Percentiles rank a stretch among this genome's conserved stretches.
Conservation (phyloP, 2,797 vertebrate genomes). For the Megalops cyprinoides region DNA sequence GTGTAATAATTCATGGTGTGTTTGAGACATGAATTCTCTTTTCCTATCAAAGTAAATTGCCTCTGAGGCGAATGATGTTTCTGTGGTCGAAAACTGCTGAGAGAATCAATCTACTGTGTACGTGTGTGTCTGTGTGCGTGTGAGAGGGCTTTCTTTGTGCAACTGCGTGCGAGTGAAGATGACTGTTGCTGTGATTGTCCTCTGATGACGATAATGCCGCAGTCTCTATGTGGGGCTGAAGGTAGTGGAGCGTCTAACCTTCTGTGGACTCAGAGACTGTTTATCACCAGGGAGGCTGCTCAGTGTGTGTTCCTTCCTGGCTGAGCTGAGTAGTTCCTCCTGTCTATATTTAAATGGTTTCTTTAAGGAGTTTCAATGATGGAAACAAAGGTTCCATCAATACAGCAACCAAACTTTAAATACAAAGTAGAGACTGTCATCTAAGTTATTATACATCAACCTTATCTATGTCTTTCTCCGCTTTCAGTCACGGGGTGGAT, state of each 20-base stretch:
- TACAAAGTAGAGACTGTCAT: too few species aligned
- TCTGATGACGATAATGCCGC: not conserved
- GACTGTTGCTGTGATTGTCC: constrained; percentile 30
- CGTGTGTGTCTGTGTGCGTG: constrained; percentile 21
- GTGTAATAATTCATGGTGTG: not conserved
- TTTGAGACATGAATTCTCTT: not conserved
- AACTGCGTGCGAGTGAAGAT: constrained; percentile 55
- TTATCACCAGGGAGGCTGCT: not conserved
- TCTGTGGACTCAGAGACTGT: not conserved
- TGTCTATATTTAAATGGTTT: not conserved
- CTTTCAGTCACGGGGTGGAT: too few species aligned
- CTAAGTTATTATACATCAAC: too few species aligned
- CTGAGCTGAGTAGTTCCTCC: not conserved
- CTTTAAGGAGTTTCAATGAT: not conserved
- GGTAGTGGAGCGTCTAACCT: not conserved
- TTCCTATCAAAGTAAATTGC: not conserved
- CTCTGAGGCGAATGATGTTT: not conserved
- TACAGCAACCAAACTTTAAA: too few species aligned
- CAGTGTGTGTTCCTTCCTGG: not conserved
- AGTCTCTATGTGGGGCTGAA: not conserved
- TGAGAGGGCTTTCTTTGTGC: constrained; percentile 28
- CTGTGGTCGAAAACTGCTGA: not conserved
- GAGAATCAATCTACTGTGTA: not conserved
- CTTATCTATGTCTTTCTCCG: too few species aligned
- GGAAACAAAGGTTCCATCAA: not conserved